Percentiles rank a stretch among this genome's conserved stretches.
phyloP scores from a whole-genome alignment of 2,113 vertebrate species.

The Lagenorhynchus albirostris region DNA sequence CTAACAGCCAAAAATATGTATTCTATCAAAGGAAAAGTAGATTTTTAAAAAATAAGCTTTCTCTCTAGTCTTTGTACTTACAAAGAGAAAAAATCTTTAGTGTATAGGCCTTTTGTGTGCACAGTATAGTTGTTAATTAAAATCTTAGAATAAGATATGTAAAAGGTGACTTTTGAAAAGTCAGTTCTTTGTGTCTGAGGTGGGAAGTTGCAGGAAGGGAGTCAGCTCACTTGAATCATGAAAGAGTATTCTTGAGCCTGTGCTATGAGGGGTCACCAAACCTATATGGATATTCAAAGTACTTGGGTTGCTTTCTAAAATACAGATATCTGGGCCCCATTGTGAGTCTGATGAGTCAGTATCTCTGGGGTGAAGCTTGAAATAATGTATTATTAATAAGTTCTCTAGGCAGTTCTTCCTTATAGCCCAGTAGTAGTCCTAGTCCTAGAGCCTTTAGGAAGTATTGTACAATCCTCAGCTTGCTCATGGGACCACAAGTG shows the following conservation, averaged over 20 bases:
- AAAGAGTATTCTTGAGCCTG: not conserved
- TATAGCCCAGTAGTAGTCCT: not conserved
- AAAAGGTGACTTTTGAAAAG: not conserved
- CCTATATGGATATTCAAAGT: not conserved
- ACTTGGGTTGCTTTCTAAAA: not conserved
- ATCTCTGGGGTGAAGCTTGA: not conserved
- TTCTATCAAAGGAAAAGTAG: not conserved
- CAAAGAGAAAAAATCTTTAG: not conserved
- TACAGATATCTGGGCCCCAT: not conserved
- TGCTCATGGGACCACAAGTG: not conserved
- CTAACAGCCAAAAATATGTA: not conserved
- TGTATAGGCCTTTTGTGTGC: not conserved
- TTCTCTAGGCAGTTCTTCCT: not conserved
- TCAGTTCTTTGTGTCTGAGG: not conserved
- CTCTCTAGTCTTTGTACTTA: not conserved
- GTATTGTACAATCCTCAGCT: not conserved
- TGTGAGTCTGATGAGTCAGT: not conserved
- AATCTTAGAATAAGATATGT: not conserved
- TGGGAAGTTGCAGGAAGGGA: not conserved
- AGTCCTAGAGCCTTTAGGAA: not conserved
- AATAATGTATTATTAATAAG: not conserved
- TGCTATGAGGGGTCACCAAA: not conserved
- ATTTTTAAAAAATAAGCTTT: not conserved
- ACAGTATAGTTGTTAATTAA: constrained; percentile 3
- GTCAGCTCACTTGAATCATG: not conserved